phyloP scores from a whole-genome alignment of 2,113 vertebrate genomes.

The Pseudopodoces humilis region DNA sequence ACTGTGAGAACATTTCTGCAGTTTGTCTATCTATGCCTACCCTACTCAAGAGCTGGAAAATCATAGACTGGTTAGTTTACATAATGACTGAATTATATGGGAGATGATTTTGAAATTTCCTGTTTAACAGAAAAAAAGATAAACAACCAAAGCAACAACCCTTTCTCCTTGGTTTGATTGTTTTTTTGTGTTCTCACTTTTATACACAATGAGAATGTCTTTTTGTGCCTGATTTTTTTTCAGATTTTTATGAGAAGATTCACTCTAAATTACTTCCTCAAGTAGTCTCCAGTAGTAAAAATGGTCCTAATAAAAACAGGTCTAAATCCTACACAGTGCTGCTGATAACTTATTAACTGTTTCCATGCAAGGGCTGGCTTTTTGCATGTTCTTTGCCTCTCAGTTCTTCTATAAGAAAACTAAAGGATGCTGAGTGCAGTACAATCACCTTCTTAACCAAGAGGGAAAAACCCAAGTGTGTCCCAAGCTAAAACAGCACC shows the following conservation, averaged over 20 bases:
- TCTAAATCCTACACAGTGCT: not conserved
- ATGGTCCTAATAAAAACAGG: not conserved
- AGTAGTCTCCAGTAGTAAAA: not conserved
- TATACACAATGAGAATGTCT: fast-evolving
- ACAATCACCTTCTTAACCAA: not conserved
- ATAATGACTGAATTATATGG: not conserved
- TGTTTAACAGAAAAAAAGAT: not conserved
- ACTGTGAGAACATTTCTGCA: not conserved
- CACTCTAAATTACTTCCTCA: not conserved
- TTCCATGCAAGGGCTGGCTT: not conserved
- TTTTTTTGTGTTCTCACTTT: not conserved
- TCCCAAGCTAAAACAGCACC: not conserved
- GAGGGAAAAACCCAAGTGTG: not conserved
- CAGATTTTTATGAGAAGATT: not conserved
- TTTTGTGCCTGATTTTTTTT: not conserved
- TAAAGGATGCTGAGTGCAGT: not conserved
- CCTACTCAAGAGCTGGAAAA: not conserved
- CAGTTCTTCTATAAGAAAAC: not conserved
- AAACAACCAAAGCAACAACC: not conserved
- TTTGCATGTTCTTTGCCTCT: not conserved
- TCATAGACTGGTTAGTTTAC: not conserved
- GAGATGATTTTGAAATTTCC: not conserved
- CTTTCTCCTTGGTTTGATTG: not conserved
- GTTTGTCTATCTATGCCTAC: not conserved
- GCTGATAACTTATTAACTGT: not conserved